Evolutionary conservation across 1,140 invertebrate species (phyloP), one percentile per base, ranked within the genome.

Genomic region (Sycophila sp.): DNA sequence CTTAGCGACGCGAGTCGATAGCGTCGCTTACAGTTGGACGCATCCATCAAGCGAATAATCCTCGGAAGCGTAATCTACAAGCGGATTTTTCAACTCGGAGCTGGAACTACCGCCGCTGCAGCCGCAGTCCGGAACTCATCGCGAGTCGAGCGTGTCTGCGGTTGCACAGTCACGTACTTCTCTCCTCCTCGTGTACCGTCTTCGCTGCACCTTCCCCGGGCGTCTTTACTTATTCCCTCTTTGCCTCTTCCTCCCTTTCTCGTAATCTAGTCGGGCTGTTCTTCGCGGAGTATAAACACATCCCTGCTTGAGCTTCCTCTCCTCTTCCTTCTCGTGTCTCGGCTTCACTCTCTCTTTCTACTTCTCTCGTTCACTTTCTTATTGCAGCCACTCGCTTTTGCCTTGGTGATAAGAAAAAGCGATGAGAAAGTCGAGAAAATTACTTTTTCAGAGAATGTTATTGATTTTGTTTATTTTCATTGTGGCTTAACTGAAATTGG

Each of bases 131-230:
- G 45, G 72, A 76, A 76, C 76, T 82, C 75, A 76, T 77, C 73
- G 73, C 56, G 76, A 80, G 74, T 74, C 72, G 75, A 77, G 76
- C 40, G 76, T 75, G 72, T 76, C 75, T 76, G 75, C 70, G 76
- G 77, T 81, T 79, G 75, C 73, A 75, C 67, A 79, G 78, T 79
- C 78, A 78, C 77, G 78, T 82, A 78, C 62, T 77, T 70, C 47
- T 26, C 38, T 55, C 32, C 38, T 55, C 42, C 28, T 58, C 72
- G 17, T 28, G 49, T 68, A 71, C 72, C 67, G 6, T 38, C 40
- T 28, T 64, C 56, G 42, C 34, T 38, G 8, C 51, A 1, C 22
- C 49, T 68, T 30, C 19, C 24, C 63, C 24, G 36, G n/a, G n/a
- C 49, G 24, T 56, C 40, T 32, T 58, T n/a, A n/a, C n/a, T 32